A percentile compares a stretch with the other conserved stretches of the same genome.
Evolutionary conservation across 2,113 vertebrate genomes (phyloP).

Genomic region (Perca fluviatilis): DNA sequence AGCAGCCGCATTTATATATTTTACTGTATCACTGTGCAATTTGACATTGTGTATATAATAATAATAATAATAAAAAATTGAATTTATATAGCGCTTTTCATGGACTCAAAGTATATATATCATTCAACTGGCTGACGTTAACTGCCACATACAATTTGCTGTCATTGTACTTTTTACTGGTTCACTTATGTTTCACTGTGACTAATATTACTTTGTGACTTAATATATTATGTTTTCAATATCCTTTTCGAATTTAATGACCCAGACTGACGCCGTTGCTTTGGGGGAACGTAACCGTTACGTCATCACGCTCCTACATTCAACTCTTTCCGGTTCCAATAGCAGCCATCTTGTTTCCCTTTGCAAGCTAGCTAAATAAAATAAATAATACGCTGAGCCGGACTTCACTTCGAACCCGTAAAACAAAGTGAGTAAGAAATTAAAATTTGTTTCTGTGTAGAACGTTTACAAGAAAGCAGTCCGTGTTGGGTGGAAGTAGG

Average conservation of each 20-base stretch:
- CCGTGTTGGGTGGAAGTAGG: constrained; percentile 26
- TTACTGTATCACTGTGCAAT: not conserved
- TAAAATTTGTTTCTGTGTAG: not conserved
- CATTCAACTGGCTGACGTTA: not conserved
- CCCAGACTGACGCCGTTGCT: not conserved
- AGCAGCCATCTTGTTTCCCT: constrained; percentile 88
- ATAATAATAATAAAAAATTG: no score
- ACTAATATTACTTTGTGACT: not conserved
- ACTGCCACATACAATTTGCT: not conserved
- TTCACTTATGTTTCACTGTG: not conserved
- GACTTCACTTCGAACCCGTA: constrained; percentile 81
- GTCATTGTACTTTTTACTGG: not conserved
- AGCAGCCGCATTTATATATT: not conserved
- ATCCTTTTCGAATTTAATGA: not conserved
- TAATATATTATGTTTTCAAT: not conserved
- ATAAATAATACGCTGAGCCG: constrained; percentile 85
- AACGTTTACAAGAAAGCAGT: constrained; percentile 10
- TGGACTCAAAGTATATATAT: no score
- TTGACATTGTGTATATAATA: not conserved
- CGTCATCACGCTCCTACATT: constrained; percentile 68
- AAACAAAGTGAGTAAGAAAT: constrained; percentile 83
- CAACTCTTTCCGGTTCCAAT: constrained; percentile 81
- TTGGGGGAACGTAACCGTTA: not conserved
- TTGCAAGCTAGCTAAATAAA: constrained; percentile 84
- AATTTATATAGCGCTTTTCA: no score